A percentile compares a stretch with the other conserved stretches of the same genome.
phyloP scores from a whole-genome alignment of 2,888 invertebrate species.

The Agrotis clavis region DNA sequence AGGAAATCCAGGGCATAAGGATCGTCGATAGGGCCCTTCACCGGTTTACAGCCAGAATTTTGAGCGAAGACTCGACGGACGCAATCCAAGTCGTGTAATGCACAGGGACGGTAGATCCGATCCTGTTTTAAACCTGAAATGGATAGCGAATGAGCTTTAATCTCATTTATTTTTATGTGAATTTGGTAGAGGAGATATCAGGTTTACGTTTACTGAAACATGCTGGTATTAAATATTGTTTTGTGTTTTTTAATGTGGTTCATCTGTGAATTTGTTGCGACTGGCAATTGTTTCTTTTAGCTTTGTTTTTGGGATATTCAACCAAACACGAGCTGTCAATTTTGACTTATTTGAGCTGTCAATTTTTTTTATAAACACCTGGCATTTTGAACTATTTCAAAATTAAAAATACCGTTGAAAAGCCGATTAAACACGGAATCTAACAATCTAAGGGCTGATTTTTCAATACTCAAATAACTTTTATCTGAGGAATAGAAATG shows the following conservation, averaged over 20 bases:
- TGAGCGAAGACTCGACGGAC: slow-evolving; percentile 35
- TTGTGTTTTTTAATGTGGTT: slow-evolving; percentile 41
- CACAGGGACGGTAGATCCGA: slow-evolving; percentile 33
- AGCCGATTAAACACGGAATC: too few relatives aligned
- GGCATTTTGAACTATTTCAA: too few relatives aligned
- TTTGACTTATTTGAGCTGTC: too few relatives aligned
- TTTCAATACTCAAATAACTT: too few relatives aligned
- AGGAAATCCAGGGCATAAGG: slow-evolving; percentile 43
- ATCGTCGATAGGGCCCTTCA: slow-evolving; percentile 29
- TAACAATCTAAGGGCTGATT: too few relatives aligned
- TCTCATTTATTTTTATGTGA: slow-evolving; percentile 1
- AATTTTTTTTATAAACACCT: too few relatives aligned
- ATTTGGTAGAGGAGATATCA: slow-evolving; percentile 32
- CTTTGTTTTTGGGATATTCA: background rate
- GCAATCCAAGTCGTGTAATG: slow-evolving; percentile 39
- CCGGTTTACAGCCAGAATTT: slow-evolving; percentile 30
- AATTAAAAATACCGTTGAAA: too few relatives aligned
- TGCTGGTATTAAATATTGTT: slow-evolving; percentile 34
- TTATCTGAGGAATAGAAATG: too few relatives aligned
- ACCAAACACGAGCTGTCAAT: too few relatives aligned
- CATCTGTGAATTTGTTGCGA: slow-evolving; percentile 12
- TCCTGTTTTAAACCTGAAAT: slow-evolving; percentile 31
- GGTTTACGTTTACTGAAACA: slow-evolving; percentile 47
- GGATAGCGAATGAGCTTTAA: slow-evolving; percentile 19
- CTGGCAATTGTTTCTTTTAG: background rate